Base-by-base conservation (phyloP, 2,888 invertebrate species). In the Drosophila putrida region DNA sequence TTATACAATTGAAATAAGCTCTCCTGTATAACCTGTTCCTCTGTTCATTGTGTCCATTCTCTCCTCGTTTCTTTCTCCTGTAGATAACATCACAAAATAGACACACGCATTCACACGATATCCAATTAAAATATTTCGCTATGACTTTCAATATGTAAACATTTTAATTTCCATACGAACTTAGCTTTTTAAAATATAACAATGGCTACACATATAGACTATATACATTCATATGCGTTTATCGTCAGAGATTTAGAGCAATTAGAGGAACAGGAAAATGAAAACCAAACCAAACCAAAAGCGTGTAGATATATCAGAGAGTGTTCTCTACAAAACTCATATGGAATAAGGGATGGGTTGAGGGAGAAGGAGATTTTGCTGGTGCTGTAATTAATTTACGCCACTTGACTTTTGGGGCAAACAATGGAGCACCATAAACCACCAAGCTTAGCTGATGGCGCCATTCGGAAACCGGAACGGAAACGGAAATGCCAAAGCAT, bases 341-440 rank as follows among this genome's bases (percentile, higher is more conserved):
- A 33, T 28, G 43, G 9, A 10, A 10, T 10, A 15, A 36, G 39
- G 28, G 28, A 31, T 36, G 15, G 35, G 13, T 11, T 10, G 20
- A 28, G 50, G 20, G 20, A 20, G 20, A 20, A 20, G 20, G 20
- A 20, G 20, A 20, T 3, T 20, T 10, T 15, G 31, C 15, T 38
- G 41, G 73, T 77, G 70, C 86, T 78, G 89, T 89, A 85, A 85
- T 85, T 87, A 85, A 85, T 89, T 87, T 89, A 85, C 85, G 89
- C 89, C 80, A 81, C 85, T 85, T 85, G 88, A 89, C 80, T 87
- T 85, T 80, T 75, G 68, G 80, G 53, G 25, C 35, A 28, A 55
- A 71, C 76, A 79, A 79, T 79, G 80, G 50, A 57, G 46, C 47
- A 76, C 53, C 61, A 50, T 38, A 57, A 75, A 64, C 43, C 58